Base-by-base conservation (phyloP, 1,140 invertebrate genomes). In the Arctopsyche grandis region DNA sequence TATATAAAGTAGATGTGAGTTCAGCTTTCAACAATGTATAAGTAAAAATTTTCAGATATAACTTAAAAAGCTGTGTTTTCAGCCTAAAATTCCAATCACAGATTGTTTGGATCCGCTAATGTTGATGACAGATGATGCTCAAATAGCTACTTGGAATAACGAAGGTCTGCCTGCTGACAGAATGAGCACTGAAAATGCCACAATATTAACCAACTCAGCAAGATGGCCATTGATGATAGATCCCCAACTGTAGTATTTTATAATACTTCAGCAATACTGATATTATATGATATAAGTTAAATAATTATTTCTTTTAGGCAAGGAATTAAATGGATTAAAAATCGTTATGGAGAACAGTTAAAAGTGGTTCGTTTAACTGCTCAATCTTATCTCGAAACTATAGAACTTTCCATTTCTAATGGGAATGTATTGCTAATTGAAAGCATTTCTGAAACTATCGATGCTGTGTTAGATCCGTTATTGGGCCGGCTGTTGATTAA, bases 281-380 rank as follows among this genome's bases (percentile, higher is more conserved):
- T 66, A 69, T 60, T 9, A 60, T 9, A 16, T 16, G 7, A 14
- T 14, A 16, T 5, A 16, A 60, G 7, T 48, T 71, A 48, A 71
- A 71, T 60, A 73, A 26, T 14, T 60, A 58, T 74, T 56, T 84
- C 88, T 85, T 83, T 87, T 81, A 90, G 90, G 7, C 95, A 97
- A 91, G 97, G 96, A 5, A 91, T 98, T n/a, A 98, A 98, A 85
- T 99, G 97, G 97, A 97, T 99, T 60, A 98, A 97, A 87, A 94
- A 90, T 9, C 93, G 91, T 83, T 95, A 93, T 83, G 94, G 93
- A 0, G 90, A 92, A 0, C 85, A 91, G 0, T 86, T 98, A 29
- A 91, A 92, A 79, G 91, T 96, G 0, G 89, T 98, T 4, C 89
- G 96, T 14, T 87, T 97, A 1, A 94, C 93, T 4, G 93, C 95